phyloP scores from a whole-genome alignment of 2,113 vertebrate genomes.

The Pardalotus punctatus region DNA sequence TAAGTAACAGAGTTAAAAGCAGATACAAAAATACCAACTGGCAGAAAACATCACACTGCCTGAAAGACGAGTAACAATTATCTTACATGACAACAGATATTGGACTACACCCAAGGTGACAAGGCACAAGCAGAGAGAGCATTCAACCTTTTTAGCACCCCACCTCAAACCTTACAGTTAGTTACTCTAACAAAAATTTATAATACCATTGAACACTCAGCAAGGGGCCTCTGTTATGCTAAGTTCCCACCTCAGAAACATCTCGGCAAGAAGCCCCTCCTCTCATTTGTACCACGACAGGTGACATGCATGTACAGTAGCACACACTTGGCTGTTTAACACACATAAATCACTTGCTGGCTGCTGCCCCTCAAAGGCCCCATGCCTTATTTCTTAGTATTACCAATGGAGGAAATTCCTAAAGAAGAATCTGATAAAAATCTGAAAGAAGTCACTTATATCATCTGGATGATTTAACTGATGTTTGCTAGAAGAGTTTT shows the following conservation, averaged over 20 bases:
- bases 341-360: background rate
- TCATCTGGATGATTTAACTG: background rate
- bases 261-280: background rate
- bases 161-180: background rate
- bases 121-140: background rate
- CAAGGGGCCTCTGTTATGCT: background rate
- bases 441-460: background rate
- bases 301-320: background rate
- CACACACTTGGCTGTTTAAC: background rate
- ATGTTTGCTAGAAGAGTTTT: background rate
- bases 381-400: background rate
- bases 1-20: background rate
- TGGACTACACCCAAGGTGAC: background rate
- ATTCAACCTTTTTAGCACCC: background rate
- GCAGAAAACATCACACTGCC: background rate
- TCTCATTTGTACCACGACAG: background rate
- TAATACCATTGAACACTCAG: fast-evolving
- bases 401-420: background rate
- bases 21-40: background rate
- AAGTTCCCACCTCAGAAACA: background rate
- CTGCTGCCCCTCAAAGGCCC: background rate
- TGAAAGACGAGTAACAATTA: background rate
- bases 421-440: background rate
- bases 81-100: background rate
- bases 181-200: background rate